These are phyloP conservation scores for Epinotia nisella DNA, from an alignment of 2,888 invertebrate species.

Conservation along the genomic window DNA sequence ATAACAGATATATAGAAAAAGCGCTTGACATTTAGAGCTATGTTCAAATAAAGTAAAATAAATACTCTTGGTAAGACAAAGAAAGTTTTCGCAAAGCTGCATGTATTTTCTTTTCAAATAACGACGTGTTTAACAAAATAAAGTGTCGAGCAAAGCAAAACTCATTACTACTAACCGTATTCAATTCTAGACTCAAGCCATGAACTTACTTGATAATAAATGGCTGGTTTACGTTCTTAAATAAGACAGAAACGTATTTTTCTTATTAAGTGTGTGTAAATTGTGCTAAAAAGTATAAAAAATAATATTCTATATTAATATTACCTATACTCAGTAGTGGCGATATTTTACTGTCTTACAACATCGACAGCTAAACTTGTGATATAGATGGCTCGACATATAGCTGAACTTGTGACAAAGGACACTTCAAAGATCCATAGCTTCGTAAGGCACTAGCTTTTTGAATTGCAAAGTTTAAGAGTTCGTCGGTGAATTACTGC, in stretches of 20 bases:
- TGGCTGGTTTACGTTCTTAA: background rate
- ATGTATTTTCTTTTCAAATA: background rate
- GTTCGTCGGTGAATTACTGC: no score
- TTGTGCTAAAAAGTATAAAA: no score
- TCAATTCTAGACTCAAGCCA: background rate
- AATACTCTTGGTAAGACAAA: background rate
- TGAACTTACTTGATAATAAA: background rate
- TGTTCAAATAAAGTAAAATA: background rate
- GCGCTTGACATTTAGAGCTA: background rate
- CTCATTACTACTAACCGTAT: slow-evolving; percentile 4
- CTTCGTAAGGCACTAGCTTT: no score
- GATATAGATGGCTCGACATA: no score
- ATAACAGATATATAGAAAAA: background rate
- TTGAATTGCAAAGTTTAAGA: no score
- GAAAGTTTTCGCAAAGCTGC: background rate
- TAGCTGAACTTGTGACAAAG: no score
- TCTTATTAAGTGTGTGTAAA: background rate
- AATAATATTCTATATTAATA: no score
- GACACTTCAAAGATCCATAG: no score
- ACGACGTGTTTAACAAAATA: background rate
- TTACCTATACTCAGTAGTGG: no score
- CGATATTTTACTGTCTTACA: no score
- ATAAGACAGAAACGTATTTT: background rate
- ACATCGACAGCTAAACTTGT: no score
- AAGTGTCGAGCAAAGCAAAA: background rate